Conservation (phyloP, 2,888 invertebrate genomes). For the Abrostola tripartita region DNA sequence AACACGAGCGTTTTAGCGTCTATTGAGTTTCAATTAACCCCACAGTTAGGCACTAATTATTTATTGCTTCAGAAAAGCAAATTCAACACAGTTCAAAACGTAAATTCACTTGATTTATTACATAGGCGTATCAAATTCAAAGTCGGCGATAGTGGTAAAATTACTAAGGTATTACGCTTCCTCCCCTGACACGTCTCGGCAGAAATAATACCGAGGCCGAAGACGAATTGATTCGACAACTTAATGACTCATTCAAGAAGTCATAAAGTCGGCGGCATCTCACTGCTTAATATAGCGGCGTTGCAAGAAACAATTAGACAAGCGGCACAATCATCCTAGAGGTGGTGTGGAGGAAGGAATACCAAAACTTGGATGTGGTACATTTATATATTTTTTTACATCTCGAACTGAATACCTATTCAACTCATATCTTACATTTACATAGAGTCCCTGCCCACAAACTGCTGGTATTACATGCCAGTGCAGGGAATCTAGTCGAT, state of each 20-base stretch:
- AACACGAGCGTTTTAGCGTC: too few species aligned
- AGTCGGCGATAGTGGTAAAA: slow-evolving; percentile 57
- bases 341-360: slow-evolving; percentile 55
- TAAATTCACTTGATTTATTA: slow-evolving; percentile 38
- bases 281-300: slow-evolving; percentile 86
- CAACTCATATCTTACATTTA: too few species aligned
- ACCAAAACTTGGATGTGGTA: slow-evolving; percentile 65
- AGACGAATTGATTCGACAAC: slow-evolving; percentile 85
- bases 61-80: background rate
- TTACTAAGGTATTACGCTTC: slow-evolving; percentile 53
- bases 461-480: background rate
- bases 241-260: slow-evolving; percentile 86
- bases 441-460: background rate
- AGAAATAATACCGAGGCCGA: slow-evolving; percentile 75
- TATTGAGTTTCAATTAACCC: background rate
- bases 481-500: too few species aligned
- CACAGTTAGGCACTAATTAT: background rate
- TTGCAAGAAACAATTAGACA: slow-evolving; percentile 88
- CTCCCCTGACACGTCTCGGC: slow-evolving; percentile 64
- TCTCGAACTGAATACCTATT: too few species aligned
- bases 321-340: slow-evolving; percentile 81
- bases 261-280: slow-evolving; percentile 85
- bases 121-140: slow-evolving; percentile 39
- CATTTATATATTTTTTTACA: slow-evolving; percentile 4
- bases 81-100: slow-evolving; percentile 21